phyloP scores from a whole-genome alignment of 2,113 vertebrate species.

The Larimichthys polyactis region DNA sequence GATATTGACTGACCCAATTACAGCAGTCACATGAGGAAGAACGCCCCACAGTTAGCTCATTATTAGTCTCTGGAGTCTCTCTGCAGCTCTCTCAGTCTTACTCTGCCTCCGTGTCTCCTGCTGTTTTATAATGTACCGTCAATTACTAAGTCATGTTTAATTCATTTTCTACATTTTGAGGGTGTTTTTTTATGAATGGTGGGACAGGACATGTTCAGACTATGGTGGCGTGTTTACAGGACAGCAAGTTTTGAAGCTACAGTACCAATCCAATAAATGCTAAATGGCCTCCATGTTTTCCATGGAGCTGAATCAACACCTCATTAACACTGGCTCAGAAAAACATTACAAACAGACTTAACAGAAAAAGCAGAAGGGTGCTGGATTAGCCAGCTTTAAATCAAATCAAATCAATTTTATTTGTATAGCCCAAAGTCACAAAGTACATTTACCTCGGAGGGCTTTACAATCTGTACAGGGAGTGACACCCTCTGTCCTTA shows the following conservation, averaged over 20 bases:
- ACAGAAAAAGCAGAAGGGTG: too few species aligned
- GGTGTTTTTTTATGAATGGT: slow-evolving; percentile 1
- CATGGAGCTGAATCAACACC: not conserved
- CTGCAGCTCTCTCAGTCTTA: slow-evolving; percentile 44
- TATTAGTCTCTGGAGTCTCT: slow-evolving; percentile 71
- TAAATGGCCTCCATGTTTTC: not conserved
- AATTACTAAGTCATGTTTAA: slow-evolving; percentile 68
- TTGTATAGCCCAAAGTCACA: too few species aligned
- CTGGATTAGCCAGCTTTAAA: too few species aligned
- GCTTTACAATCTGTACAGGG: too few species aligned
- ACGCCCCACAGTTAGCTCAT: slow-evolving; percentile 71
- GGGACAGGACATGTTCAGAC: not conserved
- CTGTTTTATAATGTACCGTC: slow-evolving; percentile 65
- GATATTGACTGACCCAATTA: slow-evolving; percentile 78
- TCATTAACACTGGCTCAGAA: not conserved
- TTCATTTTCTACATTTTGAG: slow-evolving; percentile 58
- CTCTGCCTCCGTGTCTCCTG: slow-evolving; percentile 54
- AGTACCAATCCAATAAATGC: not conserved
- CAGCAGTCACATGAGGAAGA: slow-evolving; percentile 64
- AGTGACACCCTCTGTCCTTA: too few species aligned
- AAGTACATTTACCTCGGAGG: too few species aligned
- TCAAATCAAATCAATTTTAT: too few species aligned
- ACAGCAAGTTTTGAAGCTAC: not conserved
- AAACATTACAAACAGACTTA: not conserved
- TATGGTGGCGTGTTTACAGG: not conserved